Percentiles rank a stretch among this genome's conserved stretches.
Conservation (phyloP, 2,797 vertebrate species). For the Tamandua tetradactyla region DNA sequence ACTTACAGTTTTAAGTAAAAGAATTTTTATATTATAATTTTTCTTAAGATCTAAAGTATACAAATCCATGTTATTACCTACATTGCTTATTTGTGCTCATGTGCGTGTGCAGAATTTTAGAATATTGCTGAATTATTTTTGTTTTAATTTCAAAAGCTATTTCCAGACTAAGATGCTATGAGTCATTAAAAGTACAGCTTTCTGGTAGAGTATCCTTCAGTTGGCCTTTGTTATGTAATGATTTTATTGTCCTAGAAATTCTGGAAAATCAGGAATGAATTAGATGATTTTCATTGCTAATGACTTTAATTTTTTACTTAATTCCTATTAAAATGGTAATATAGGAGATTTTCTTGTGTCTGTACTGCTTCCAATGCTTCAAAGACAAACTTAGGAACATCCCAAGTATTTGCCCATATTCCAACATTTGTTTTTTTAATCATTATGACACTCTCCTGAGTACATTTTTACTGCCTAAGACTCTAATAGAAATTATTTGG, state of each 20-base stretch:
- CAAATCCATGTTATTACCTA: neutral
- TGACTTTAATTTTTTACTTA: slow-evolving; percentile 4
- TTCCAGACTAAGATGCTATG: neutral
- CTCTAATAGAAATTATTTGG: neutral
- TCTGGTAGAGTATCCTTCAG: neutral
- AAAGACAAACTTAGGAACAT: neutral
- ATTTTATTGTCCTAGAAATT: neutral
- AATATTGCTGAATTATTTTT: neutral
- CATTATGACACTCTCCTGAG: neutral
- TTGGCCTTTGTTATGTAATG: neutral
- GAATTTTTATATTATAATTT: slow-evolving; percentile 51
- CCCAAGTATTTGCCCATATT: neutral
- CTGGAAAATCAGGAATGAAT: neutral
- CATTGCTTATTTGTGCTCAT: neutral
- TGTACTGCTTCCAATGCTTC: neutral
- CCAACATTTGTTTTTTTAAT: neutral
- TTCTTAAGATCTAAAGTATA: neutral
- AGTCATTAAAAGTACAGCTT: neutral
- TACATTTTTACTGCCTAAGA: neutral
- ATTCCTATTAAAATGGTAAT: neutral
- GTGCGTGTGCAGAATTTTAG: neutral
- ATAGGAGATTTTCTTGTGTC: neutral
- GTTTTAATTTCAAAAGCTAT: neutral
- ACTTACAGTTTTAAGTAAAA: slow-evolving; percentile 71
- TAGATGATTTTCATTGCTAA: neutral